phyloP scores from a whole-genome alignment of 2,113 vertebrate genomes.

The Aegithalos caudatus region DNA sequence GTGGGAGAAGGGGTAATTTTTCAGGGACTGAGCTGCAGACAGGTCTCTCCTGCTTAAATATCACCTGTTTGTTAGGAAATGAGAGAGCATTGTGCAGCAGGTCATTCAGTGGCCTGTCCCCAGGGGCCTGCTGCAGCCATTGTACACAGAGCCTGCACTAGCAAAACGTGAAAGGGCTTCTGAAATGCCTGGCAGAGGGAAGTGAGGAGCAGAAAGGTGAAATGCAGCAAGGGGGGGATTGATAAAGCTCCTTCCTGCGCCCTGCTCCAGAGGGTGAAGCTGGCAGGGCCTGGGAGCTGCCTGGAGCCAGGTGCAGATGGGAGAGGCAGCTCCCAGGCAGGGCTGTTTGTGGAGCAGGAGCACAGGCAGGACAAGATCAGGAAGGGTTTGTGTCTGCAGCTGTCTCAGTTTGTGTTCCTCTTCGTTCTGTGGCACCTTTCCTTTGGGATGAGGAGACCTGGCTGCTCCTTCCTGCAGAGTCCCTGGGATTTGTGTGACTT shows the following conservation, averaged over 20 bases:
- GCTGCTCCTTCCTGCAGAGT: background rate
- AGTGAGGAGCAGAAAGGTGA: background rate
- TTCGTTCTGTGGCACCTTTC: background rate
- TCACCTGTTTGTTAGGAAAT: background rate
- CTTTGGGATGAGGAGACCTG: accelerated
- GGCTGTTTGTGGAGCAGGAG: background rate
- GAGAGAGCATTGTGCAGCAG: background rate
- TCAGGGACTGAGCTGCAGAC: background rate
- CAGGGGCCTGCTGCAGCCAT: background rate
- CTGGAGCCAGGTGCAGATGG: background rate
- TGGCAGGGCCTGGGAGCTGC: background rate
- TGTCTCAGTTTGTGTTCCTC: background rate
- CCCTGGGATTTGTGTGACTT: background rate
- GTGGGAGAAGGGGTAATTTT: background rate
- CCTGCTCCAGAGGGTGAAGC: background rate
- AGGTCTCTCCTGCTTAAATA: background rate
- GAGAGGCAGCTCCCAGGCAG: background rate
- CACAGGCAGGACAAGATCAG: background rate
- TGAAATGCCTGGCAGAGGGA: background rate
- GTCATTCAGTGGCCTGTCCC: background rate
- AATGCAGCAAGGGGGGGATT: background rate
- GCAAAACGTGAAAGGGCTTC: background rate
- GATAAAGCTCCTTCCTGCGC: background rate
- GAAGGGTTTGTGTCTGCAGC: background rate
- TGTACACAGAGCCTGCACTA: background rate